Conservation (phyloP, 2,113 vertebrate genomes). For the Phyllostomus hastatus region DNA sequence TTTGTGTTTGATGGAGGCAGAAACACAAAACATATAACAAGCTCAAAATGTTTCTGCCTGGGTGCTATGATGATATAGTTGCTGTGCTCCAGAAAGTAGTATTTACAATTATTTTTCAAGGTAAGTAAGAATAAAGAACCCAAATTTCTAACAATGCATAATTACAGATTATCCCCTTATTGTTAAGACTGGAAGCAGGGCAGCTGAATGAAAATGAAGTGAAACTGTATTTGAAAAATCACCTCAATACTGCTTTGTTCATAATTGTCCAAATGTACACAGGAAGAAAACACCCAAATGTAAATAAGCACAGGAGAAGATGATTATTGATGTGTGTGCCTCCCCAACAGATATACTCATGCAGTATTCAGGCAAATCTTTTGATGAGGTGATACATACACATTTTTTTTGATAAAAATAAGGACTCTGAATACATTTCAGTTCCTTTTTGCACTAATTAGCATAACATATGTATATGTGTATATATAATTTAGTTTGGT, state of each 20-base stretch:
- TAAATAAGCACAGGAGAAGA: conserved; percentile 6
- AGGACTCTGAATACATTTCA: background rate
- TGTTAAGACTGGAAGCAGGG: background rate
- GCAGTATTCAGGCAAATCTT: background rate
- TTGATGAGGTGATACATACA: background rate
- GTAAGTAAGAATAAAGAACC: conserved; percentile 32
- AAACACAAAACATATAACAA: background rate
- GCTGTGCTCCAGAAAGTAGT: conserved; percentile 11
- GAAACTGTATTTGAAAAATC: background rate
- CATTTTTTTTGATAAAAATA: background rate
- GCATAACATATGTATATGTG: background rate
- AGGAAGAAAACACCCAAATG: background rate
- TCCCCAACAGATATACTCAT: background rate
- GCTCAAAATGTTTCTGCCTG: background rate
- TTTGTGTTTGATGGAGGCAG: background rate
- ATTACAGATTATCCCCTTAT: conserved; percentile 16
- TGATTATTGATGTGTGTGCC: background rate
- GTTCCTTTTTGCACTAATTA: background rate
- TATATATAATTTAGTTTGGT: background rate
- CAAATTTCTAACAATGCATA: conserved; percentile 30
- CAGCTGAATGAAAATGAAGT: conserved; percentile 30
- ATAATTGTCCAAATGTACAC: background rate
- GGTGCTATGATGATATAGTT: background rate
- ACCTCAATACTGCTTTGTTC: background rate
- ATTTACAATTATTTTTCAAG: conserved; percentile 5